Evolutionary conservation across 2,888 invertebrate species (phyloP).

Genomic region (Pollenia amentaria): DNA sequence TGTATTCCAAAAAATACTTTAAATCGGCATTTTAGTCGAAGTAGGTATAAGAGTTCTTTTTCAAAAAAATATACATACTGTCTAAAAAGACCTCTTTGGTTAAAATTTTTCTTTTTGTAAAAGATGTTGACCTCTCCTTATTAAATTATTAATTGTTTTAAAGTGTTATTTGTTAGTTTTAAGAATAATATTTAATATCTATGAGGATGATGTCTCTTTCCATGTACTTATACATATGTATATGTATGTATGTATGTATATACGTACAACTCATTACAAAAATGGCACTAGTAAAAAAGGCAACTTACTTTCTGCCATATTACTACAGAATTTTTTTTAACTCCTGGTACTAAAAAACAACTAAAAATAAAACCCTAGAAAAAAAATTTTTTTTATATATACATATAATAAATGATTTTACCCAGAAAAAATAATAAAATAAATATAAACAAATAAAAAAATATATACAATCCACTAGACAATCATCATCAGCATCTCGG

Average conservation of each 20-base stretch:
- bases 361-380: constrained; percentile 22
- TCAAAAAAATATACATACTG: too few species aligned
- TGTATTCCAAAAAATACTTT: too few species aligned
- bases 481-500: constrained; percentile 69
- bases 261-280: constrained; percentile 15
- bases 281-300: not conserved
- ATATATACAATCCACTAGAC: constrained; percentile 66
- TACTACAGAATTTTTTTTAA: not conserved
- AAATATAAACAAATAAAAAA: constrained; percentile 55
- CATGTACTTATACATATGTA: constrained; percentile 11
- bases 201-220: constrained; percentile 43
- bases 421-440: constrained; percentile 52
- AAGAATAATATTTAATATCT: constrained; percentile 37
- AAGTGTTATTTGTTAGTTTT: constrained; percentile 15
- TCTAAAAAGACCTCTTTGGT: too few species aligned
- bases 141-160: constrained; percentile 13
- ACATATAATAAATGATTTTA: constrained; percentile 54
- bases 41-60: too few species aligned
- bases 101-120: too few species aligned
- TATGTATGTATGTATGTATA: too few species aligned
- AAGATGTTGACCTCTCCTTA: not conserved
- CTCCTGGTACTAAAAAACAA: not conserved
- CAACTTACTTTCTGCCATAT: constrained; percentile 28
- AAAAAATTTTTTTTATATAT: constrained; percentile 32
- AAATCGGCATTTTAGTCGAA: too few species aligned